Percentiles rank a stretch among this genome's conserved stretches.
phyloP scores from a whole-genome alignment of 2,888 invertebrate species.

The Caenorhabditis imperialis region DNA sequence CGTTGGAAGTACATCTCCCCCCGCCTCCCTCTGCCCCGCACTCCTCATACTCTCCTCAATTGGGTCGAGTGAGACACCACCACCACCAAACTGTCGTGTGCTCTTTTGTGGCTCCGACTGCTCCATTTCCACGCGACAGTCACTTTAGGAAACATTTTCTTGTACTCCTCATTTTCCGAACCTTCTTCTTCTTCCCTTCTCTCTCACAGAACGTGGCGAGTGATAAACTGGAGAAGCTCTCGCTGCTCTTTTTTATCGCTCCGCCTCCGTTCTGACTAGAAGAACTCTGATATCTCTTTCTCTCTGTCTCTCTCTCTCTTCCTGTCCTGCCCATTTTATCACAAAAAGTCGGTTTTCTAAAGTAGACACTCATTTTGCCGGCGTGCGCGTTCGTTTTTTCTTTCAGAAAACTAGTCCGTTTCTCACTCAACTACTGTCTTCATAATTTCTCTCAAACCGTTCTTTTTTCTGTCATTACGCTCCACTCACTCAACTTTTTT shows the following conservation, averaged over 20 bases:
- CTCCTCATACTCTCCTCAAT: conserved; percentile 50
- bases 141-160: conserved; percentile 45
- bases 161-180: conserved; percentile 34
- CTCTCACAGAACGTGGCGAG: conserved; percentile 10
- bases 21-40: not conserved
- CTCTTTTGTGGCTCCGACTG: no score
- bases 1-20: not conserved
- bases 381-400: conserved; percentile 7
- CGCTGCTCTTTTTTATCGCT: not conserved
- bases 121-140: not conserved
- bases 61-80: conserved; percentile 53
- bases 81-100: not conserved
- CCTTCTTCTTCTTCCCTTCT: conserved; percentile 3
- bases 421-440: conserved; percentile 14
- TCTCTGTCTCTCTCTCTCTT: conserved; percentile 24
- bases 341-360: conserved; percentile 51
- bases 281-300: conserved; percentile 8
- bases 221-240: not conserved
- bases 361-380: conserved; percentile 1
- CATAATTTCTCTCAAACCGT: conserved; percentile 6
- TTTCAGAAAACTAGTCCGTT: conserved; percentile 14
- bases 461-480: conserved; percentile 2
- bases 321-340: conserved; percentile 44
- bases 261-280: not conserved
- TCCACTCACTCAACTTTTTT: conserved; percentile 4